These are phyloP conservation scores for Parnassius orleans DNA, from an alignment of 2,888 invertebrate genomes.

Conservation along the genomic window DNA sequence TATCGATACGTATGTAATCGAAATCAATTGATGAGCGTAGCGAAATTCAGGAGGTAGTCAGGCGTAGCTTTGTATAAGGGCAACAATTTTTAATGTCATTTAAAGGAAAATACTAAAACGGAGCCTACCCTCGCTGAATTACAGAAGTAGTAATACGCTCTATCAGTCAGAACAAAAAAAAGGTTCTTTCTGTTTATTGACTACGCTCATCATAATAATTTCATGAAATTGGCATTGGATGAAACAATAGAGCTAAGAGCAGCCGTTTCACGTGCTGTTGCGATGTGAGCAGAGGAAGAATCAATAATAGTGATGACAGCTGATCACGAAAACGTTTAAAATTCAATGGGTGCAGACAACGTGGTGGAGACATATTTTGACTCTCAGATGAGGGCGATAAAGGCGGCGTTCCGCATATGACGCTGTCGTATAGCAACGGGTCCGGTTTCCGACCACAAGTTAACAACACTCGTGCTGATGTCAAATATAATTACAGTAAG, in stretches of 20 bases:
- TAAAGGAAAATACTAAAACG: conserved; percentile 63
- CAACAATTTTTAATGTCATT: conserved; percentile 83
- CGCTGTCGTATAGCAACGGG: conserved; percentile 80
- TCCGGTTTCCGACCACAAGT: conserved; percentile 63
- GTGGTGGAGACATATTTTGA: conserved; percentile 49
- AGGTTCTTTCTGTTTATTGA: conserved; percentile 87
- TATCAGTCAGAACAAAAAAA: conserved; percentile 76
- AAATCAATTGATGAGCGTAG: conserved; percentile 70
- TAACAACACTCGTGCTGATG: conserved; percentile 56
- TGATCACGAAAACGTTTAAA: conserved; percentile 86
- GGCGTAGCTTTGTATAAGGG: conserved; percentile 82
- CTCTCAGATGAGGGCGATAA: conserved; percentile 50
- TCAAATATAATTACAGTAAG: conserved; percentile 35
- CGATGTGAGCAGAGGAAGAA: conserved; percentile 65
- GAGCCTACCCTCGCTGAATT: conserved; percentile 52
- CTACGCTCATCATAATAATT: conserved; percentile 79
- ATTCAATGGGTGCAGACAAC: conserved; percentile 82
- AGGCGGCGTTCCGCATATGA: conserved; percentile 70
- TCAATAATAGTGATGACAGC: conserved; percentile 87
- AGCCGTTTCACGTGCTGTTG: conserved; percentile 68
- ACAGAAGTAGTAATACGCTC: conserved; percentile 82
- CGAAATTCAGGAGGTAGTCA: conserved; percentile 78
- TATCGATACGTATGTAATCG: conserved; percentile 81
- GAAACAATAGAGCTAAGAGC: conserved; percentile 83
- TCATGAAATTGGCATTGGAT: conserved; percentile 77